Base-by-base conservation (phyloP, 2,797 vertebrate species). In the Amniataba percoides region DNA sequence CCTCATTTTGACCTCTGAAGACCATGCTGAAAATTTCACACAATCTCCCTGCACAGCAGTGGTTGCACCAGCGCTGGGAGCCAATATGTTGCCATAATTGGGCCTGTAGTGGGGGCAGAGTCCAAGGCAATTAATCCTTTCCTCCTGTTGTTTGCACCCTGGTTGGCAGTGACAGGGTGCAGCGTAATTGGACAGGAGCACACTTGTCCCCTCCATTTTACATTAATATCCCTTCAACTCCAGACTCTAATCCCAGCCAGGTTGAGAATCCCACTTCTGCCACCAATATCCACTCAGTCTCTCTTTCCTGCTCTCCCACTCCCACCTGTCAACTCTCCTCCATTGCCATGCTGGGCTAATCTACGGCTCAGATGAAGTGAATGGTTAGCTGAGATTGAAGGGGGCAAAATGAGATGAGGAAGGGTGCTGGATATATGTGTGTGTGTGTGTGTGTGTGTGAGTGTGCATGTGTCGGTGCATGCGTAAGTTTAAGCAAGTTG, bases 41-140 rank as follows among this genome's bases (percentile, higher is more conserved):
- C 98, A 97, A 98, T 97, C 97, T 97, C 96, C 96, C 96, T 96
- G 95, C 97, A 97, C 97, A 98, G 97, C 97, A 97, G 97, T 97
- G 95, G 92, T 92, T 96, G 94, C 96, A 95, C 96, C 95, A 96
- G 96, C 89, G 93, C 97, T 97, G 95, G 95, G 95, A 97, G 96
- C 97, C 97, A 98, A 97, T 97, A 97, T 97, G 96, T 96, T 97
- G 96, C 96, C 96, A 96, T 99, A 99, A 99, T 99, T 98, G 97
- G 97, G 96, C 95, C 97, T 96, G 95, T 96, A 97, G 96, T 95
- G 95, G 97, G 94, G 96, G 96, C 96, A 97, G 96, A 97, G 97
- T 98, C 97, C 97, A 97, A 97, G 96, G 97, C 98, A 98, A 99
- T 99, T 99, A 99, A 99, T 98, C 96, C 96, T 96, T 95, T 96